These are phyloP conservation scores for Neodiprion pinetum DNA, from an alignment of 1,140 invertebrate species.

Conservation along the genomic window DNA sequence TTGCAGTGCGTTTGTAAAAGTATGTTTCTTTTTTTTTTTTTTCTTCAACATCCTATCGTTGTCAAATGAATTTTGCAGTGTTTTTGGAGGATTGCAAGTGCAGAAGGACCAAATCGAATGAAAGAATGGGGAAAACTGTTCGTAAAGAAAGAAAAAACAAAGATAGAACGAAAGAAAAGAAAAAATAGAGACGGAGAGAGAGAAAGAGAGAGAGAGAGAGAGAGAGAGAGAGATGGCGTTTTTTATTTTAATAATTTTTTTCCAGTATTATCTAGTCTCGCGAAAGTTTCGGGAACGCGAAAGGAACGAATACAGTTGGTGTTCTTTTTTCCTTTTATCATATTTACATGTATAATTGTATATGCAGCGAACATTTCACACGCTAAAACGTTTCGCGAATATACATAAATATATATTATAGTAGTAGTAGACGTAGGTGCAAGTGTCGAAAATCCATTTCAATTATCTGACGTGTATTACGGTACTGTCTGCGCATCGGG, in stretches of 20 bases:
- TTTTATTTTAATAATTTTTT: constrained; percentile 56
- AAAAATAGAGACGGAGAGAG: not conserved
- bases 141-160: not conserved
- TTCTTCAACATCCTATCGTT: too few relatives aligned
- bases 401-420: constrained; percentile 21
- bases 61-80: too few relatives aligned
- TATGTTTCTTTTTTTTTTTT: too few relatives aligned
- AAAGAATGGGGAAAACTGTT: not conserved
- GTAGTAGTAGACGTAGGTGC: constrained; percentile 10
- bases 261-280: constrained; percentile 64
- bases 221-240: constrained; percentile 21
- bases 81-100: too few relatives aligned
- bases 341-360: constrained; percentile 24
- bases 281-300: constrained; percentile 55
- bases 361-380: not conserved
- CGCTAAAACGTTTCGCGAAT: constrained; percentile 15
- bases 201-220: not conserved
- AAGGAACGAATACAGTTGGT: constrained; percentile 29
- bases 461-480: too few relatives aligned
- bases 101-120: too few relatives aligned
- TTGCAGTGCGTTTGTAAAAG: too few relatives aligned
- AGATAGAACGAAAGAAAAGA: not conserved
- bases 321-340: constrained; percentile 18
- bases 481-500: too few relatives aligned
- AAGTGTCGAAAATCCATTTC: not conserved